A percentile compares a stretch with the other conserved stretches of the same genome.
Evolutionary conservation across 23 tunicate genomes (phyloP).

Genomic region (Styela plicata): DNA sequence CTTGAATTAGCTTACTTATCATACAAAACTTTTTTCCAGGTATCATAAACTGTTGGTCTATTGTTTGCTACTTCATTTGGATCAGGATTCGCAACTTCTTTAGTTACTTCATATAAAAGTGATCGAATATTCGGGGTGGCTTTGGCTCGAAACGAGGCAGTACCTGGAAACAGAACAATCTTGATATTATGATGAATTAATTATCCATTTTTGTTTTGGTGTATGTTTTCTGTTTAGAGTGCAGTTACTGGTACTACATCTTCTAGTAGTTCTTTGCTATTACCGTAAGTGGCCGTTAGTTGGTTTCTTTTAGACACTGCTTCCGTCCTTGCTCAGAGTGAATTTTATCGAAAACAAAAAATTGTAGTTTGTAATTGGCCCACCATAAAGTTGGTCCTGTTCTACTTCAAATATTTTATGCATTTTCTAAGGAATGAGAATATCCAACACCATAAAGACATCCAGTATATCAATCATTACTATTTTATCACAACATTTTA

Average conservation of each 20-base stretch:
- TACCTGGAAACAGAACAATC: conserved; percentile 15
- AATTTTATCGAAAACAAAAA: not conserved
- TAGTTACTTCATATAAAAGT: conserved; percentile 46
- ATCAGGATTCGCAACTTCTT: conserved; percentile 57
- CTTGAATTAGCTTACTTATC: conserved; percentile 35
- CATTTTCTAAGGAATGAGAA: no score
- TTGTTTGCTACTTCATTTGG: conserved; percentile 33
- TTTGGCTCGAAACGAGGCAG: conserved; percentile 58
- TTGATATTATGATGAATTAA: not conserved
- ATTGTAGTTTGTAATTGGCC: no score
- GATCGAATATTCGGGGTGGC: conserved; percentile 49
- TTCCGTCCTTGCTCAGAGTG: no score
- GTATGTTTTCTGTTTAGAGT: not conserved
- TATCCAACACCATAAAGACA: no score
- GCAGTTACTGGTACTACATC: no score
- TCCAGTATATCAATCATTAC: no score
- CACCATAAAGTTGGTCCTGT: no score
- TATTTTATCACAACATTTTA: no score
- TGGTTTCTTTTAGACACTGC: no score
- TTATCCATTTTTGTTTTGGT: not conserved
- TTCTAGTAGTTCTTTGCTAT: no score
- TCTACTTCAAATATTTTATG: no score
- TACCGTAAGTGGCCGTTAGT: no score
- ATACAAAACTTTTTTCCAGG: conserved; percentile 53
- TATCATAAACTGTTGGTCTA: conserved; percentile 77